Conservation (phyloP, 2,113 vertebrate genomes). For the Pangasianodon gigas region DNA sequence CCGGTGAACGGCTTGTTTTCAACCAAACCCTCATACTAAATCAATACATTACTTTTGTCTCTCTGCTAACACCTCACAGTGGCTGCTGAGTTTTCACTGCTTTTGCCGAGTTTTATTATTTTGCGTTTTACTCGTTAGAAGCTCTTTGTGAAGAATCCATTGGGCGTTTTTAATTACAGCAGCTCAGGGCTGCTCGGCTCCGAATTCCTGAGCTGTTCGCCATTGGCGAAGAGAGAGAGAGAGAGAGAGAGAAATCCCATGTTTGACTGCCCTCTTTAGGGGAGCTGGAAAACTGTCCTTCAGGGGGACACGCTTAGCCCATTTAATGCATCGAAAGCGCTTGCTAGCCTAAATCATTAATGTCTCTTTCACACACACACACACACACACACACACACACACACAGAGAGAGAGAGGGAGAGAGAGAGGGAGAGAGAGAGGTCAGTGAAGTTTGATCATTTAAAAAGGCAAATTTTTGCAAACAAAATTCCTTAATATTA, state of each 20-base stretch:
- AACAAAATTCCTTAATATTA: not conserved
- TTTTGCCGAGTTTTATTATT: conserved; percentile 46
- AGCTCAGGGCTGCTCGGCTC: conserved; percentile 67
- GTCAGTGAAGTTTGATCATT: not conserved
- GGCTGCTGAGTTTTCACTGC: conserved; percentile 69
- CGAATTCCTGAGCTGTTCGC: conserved; percentile 72
- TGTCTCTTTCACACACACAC: not conserved
- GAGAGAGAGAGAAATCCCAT: conserved; percentile 68
- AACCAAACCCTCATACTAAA: conserved; percentile 68
- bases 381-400: not conserved
- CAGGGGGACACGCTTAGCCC: conserved; percentile 41
- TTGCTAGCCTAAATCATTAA: not conserved
- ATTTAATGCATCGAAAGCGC: conserved; percentile 31
- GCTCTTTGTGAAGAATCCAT: conserved; percentile 62
- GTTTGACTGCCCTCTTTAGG: conserved; percentile 97
- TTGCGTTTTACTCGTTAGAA: conserved; percentile 64
- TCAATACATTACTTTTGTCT: conserved; percentile 61
- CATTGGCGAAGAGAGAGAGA: conserved; percentile 33
- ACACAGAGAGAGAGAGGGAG: not conserved
- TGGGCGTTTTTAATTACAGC: conserved; percentile 69
- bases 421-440: no score
- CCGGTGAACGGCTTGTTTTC: conserved; percentile 33
- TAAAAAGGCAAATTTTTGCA: no score
- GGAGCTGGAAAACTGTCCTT: conserved; percentile 80
- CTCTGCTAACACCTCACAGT: conserved; percentile 46